Base-by-base conservation (phyloP, 2,797 vertebrate species). In the Tokudaia tokunoshimensis region DNA sequence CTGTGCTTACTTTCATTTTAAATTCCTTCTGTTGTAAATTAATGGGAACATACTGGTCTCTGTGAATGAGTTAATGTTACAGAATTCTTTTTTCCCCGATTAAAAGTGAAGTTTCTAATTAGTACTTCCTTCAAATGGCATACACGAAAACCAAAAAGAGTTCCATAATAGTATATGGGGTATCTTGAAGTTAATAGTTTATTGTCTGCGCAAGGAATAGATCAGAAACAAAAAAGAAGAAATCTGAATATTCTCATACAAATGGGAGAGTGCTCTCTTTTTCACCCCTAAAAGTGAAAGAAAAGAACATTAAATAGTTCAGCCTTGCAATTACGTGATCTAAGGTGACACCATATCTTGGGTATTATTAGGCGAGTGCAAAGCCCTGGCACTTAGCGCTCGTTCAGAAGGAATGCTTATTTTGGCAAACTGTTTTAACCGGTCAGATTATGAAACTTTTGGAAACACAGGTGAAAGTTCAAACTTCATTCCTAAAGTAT, bases 391-490 rank as follows among this genome's bases (percentile, higher is more conserved):
- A 65, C 31, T 97, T 97, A 94, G 61, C 84, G 95, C 65, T 97
- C 59, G 3, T 86, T 93, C 95, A 95, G 89, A 95, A 98, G 83
- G 63, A 93, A 88, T 55, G 95, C 98, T 98, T 96, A 96, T 81
- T 11, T 1, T 55, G 92, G 52, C 61, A 24, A 91, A 95, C 97
- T 98, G 96, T 98, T 98, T 98, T 96, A 97, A 93, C 96, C 95
- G 98, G 98, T 98, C 98, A 97, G 95, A 98, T 97, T 98, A 97
- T 96, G 97, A 98, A 97, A 98, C 98, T 98, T 98, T 98, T 89
- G 95, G 92, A 98, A 98, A 94, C 65, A 50, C 95, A 97, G 98
- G 98, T 98, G 98, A 98, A 98, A 98, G 98, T 98, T 98, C 98
- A 97, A 98, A 98, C 97, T 98, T 98, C 98, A 98, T 96, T 94